A percentile compares a stretch with the other conserved stretches of the same genome.
phyloP scores from a whole-genome alignment of 2,797 vertebrate species.

The Gobionotothen gibberifrons region DNA sequence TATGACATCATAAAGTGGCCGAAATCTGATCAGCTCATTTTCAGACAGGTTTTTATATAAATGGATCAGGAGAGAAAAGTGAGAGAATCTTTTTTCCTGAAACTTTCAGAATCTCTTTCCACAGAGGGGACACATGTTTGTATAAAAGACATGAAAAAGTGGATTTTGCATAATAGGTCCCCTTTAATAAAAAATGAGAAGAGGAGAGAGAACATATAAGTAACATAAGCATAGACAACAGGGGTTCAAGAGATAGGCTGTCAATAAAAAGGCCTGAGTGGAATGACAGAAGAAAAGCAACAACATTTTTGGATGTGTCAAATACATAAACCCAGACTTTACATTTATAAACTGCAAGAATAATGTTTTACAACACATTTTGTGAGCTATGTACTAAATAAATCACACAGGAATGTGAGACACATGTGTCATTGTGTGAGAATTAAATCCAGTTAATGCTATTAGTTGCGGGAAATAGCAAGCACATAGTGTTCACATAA shows the following conservation, averaged over 20 bases:
- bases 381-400: conserved; percentile 26
- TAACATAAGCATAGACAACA: not conserved
- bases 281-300: not conserved
- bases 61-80: too few relatives aligned
- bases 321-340: not conserved
- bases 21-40: too few relatives aligned
- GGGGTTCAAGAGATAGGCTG: not conserved
- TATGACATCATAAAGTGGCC: too few relatives aligned
- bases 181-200: not conserved
- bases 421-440: conserved; percentile 64
- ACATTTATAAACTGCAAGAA: conserved; percentile 14
- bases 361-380: conserved; percentile 7
- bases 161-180: too few relatives aligned
- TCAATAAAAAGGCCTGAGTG: conserved; percentile 4
- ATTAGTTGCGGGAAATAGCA: conserved; percentile 54
- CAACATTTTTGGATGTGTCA: not conserved
- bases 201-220: conserved; percentile 19
- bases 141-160: too few relatives aligned
- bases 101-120: too few relatives aligned
- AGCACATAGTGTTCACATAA: conserved; percentile 30
- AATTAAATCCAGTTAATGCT: conserved; percentile 77
- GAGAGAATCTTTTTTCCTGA: too few relatives aligned
- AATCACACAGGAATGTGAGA: conserved; percentile 56
- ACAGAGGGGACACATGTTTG: too few relatives aligned
- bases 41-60: too few relatives aligned